These are phyloP conservation scores for Aquatica leii DNA, from an alignment of 2,888 invertebrate species.

Conservation along the genomic window DNA sequence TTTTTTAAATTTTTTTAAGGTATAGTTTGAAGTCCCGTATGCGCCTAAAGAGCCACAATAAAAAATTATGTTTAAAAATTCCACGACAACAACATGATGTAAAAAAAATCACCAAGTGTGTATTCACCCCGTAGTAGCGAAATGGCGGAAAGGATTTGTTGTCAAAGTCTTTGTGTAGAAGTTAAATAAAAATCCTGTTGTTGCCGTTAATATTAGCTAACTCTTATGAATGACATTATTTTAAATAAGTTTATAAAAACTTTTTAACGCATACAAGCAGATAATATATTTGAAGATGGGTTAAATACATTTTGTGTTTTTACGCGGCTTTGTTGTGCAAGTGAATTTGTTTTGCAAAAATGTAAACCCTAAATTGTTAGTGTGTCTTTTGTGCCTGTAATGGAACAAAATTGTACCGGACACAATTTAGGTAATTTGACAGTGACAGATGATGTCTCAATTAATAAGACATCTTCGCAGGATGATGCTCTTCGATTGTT, in stretches of 20 bases:
- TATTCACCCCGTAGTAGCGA: constrained; percentile 51
- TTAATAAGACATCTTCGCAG: constrained; percentile 34
- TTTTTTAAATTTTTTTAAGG: no score
- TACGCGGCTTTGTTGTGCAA: constrained; percentile 39
- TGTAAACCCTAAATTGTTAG: constrained; percentile 19
- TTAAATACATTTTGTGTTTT: constrained; percentile 40
- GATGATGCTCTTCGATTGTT: constrained; percentile 34
- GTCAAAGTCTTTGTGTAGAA: constrained; percentile 51
- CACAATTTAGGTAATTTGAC: constrained; percentile 44
- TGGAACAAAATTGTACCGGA: constrained; percentile 61
- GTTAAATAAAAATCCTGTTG: constrained; percentile 28
- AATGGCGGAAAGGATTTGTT: constrained; percentile 60
- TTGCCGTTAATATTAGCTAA: constrained; percentile 14
- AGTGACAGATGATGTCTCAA: constrained; percentile 44
- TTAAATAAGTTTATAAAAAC: constrained; percentile 18
- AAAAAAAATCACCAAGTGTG: constrained; percentile 18
- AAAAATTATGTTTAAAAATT: no score
- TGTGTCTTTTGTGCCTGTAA: constrained; percentile 45
- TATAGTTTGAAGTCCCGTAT: no score
- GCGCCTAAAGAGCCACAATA: no score
- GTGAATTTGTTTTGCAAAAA: constrained; percentile 33
- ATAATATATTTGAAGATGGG: constrained; percentile 36
- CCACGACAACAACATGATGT: no score
- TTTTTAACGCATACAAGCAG: constrained; percentile 8
- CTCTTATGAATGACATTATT: constrained; percentile 38